These are phyloP conservation scores for Martes martes DNA, from an alignment of 2,113 vertebrate species.

Conservation along the genomic window DNA sequence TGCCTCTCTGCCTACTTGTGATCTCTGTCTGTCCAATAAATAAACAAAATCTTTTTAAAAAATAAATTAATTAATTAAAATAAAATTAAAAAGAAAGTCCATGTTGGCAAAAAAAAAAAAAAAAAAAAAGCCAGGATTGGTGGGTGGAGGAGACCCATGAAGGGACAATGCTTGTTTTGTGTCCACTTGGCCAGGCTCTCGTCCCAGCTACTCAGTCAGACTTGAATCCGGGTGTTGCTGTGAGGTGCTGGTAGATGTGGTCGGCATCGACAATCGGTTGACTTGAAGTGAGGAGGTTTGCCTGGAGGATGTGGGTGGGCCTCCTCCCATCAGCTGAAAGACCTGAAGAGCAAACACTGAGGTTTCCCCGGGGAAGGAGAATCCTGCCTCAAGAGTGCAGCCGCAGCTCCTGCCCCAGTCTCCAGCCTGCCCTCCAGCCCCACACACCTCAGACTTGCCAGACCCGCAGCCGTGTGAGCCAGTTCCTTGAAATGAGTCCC, in stretches of 20 bases:
- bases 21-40: no score
- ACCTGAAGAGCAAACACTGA: neutral
- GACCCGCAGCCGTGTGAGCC: neutral
- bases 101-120: neutral
- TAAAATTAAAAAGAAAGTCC: neutral
- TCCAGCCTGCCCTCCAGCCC: neutral
- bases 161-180: neutral
- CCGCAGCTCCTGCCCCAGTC: neutral
- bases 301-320: neutral
- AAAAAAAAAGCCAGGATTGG: neutral
- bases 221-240: neutral
- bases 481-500: neutral
- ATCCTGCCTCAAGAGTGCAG: neutral
- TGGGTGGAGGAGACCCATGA: neutral
- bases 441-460: neutral
- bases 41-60: no score
- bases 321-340: neutral
- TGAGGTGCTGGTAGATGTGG: neutral
- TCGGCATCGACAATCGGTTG: fast-evolving
- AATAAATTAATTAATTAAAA: no score
- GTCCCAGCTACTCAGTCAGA: no score
- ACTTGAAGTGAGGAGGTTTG: neutral
- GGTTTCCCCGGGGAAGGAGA: neutral
- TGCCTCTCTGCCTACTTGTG: no score
- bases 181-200: neutral